Evolutionary conservation across 92 coral and sea anemone genomes (phyloP), one percentile per base, ranked within the genome.

Genomic region (Epizoanthus rinbou): DNA sequence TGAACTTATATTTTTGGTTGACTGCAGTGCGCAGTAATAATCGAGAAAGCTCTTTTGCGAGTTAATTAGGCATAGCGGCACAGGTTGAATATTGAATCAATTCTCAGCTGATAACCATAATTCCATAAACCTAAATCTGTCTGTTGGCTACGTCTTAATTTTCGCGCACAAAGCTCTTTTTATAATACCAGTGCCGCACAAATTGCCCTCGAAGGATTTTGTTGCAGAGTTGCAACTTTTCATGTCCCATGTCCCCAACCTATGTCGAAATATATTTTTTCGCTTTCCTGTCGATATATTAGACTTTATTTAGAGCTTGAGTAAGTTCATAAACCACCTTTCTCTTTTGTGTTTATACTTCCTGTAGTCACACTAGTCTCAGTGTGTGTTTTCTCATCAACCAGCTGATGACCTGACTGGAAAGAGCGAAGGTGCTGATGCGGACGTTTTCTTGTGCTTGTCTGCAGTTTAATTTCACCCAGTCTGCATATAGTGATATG

Each of bases 31-130:
- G 23, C 28, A 17, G 41, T 75, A 75, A 78, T 78, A 59, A 62
- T 69, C 21, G 59, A 57, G 45, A 57, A 78, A 78, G 50, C 54
- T 41, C 72, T 62, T 78, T 78, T 62, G 82, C 37, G n/a, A 78
- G 82, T 62, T 78, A 78, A 78, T 62, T 78, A 78, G 64, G 71
- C 82, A 43, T 63, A 39, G 81, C 81, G 81, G 52, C 68, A 41
- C 67, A 18, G 41, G 53, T 59, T 76, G 82, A 78, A 62, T 78
- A 43, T 23, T 78, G 71, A 78, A 78, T 60, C 70, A 10, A 3
- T 43, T 78, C 23, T 62, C 82, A 41, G 58, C 57, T 69, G 56
- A 25, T 25, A 14, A 35, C 41, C 53, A 35, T 59, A 65, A 78
- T 21, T 22, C 41, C 53, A 35, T 59, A 65, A 78, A 39, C 37